phyloP scores from a whole-genome alignment of 2,888 invertebrate genomes.

The Leptothorax acervorum region DNA sequence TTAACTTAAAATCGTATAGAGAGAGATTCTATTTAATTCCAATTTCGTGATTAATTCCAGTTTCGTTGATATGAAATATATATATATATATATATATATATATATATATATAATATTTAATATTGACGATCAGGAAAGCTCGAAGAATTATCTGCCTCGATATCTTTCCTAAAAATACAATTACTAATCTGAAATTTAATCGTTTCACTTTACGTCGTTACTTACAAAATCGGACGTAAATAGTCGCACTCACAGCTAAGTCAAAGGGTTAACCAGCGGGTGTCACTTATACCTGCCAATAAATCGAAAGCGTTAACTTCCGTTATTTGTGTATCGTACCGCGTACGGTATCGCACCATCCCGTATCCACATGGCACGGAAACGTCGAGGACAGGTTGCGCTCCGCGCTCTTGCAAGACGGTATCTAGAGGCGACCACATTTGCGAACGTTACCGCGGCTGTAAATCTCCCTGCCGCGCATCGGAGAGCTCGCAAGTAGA shows the following conservation, averaged over 20 bases:
- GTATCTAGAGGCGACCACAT: constrained; percentile 68
- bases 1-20: neutral
- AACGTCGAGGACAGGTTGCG: constrained; percentile 69
- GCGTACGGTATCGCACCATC: too few relatives aligned
- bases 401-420: constrained; percentile 71
- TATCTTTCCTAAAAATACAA: neutral
- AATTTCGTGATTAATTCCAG: neutral
- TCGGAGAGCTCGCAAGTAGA: constrained; percentile 73
- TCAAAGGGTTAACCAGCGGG: constrained; percentile 15
- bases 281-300: constrained; percentile 13
- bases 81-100: too few relatives aligned
- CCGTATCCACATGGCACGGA: constrained; percentile 27
- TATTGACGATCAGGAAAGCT: too few relatives aligned
- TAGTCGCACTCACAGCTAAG: neutral
- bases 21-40: neutral
- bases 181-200: neutral
- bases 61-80: too few relatives aligned
- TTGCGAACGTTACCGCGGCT: constrained; percentile 68
- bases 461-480: constrained; percentile 71
- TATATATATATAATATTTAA: neutral
- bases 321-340: neutral
- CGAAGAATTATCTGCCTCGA: neutral
- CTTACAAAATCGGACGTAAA: neutral
- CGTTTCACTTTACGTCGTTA: neutral
- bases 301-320: constrained; percentile 49